These are phyloP conservation scores for Hyppa rectilinea DNA, from an alignment of 2,888 invertebrate species.

Conservation along the genomic window DNA sequence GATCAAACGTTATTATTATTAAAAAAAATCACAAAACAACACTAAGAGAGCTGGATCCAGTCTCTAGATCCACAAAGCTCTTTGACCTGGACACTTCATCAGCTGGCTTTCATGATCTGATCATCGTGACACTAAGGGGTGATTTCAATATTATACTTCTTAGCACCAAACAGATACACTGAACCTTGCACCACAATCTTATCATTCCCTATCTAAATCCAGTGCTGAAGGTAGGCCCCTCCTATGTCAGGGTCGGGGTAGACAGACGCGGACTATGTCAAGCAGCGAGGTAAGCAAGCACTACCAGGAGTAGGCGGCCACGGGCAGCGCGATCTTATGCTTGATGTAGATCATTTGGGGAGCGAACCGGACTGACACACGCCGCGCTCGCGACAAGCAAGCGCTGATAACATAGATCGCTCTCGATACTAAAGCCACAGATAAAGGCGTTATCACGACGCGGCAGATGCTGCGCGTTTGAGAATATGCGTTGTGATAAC, in stretches of 20 bases:
- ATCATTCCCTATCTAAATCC: slow-evolving; percentile 26
- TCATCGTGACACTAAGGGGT: neutral
- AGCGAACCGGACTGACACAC: slow-evolving; percentile 34
- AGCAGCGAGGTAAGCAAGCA: neutral
- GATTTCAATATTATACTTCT: neutral
- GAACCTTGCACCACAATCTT: slow-evolving; percentile 32
- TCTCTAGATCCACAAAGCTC: too few species aligned
- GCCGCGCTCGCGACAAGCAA: slow-evolving; percentile 5
- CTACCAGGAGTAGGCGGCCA: slow-evolving; percentile 76
- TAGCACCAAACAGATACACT: slow-evolving; percentile 8
- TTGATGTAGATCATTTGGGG: slow-evolving; percentile 71
- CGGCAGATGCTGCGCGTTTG: slow-evolving; percentile 15
- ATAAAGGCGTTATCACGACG: slow-evolving; percentile 50
- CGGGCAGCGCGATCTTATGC: slow-evolving; percentile 75
- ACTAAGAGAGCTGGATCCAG: neutral
- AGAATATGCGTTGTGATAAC: slow-evolving; percentile 16
- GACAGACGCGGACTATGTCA: too few species aligned
- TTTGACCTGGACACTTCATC: neutral
- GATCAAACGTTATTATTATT: slow-evolving; percentile 1
- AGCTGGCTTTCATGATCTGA: neutral
- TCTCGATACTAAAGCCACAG: slow-evolving; percentile 40
- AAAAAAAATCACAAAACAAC: too few species aligned
- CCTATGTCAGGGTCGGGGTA: neutral
- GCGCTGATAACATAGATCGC: slow-evolving; percentile 32
- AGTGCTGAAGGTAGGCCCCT: neutral